A percentile compares a stretch with the other conserved stretches of the same genome.
Conservation (phyloP, 2,797 vertebrate species). For the Rhinichthys osculus region DNA sequence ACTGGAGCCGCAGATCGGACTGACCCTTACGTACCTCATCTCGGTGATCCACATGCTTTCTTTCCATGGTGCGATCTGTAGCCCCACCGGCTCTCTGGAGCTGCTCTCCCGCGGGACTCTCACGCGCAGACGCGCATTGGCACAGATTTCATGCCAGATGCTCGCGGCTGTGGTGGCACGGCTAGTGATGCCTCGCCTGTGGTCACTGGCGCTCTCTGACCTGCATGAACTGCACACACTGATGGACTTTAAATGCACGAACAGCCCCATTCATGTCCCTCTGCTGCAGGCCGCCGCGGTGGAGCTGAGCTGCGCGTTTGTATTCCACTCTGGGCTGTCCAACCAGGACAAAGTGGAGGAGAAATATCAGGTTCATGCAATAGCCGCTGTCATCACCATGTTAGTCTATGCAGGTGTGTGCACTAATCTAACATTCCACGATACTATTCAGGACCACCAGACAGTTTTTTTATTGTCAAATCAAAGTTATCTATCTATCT, state of each 20-base stretch:
- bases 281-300: constrained; percentile 76
- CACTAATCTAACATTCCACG: not conserved
- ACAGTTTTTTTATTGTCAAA: not conserved
- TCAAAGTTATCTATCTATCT: not conserved
- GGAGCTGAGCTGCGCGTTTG: constrained; percentile 85
- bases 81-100: constrained; percentile 82
- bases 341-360: constrained; percentile 73
- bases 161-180: constrained; percentile 74
- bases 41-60: constrained; percentile 84
- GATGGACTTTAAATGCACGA: constrained; percentile 70
- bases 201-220: constrained; percentile 79
- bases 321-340: constrained; percentile 81
- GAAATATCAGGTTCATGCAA: constrained; percentile 79
- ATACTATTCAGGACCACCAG: not conserved
- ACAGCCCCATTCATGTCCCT: constrained; percentile 76
- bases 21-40: constrained; percentile 84
- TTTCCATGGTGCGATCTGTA: constrained; percentile 80
- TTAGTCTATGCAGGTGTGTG: constrained; percentile 87
- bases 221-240: constrained; percentile 74
- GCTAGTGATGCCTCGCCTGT: constrained; percentile 70
- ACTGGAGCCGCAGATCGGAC: constrained; percentile 74
- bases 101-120: constrained; percentile 70
- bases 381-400: constrained; percentile 84
- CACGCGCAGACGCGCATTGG: constrained; percentile 58
- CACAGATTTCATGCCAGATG: constrained; percentile 78